Evolutionary conservation across 2,797 vertebrate species (phyloP), one percentile per base, ranked within the genome.

Genomic region (Chanos chanos): DNA sequence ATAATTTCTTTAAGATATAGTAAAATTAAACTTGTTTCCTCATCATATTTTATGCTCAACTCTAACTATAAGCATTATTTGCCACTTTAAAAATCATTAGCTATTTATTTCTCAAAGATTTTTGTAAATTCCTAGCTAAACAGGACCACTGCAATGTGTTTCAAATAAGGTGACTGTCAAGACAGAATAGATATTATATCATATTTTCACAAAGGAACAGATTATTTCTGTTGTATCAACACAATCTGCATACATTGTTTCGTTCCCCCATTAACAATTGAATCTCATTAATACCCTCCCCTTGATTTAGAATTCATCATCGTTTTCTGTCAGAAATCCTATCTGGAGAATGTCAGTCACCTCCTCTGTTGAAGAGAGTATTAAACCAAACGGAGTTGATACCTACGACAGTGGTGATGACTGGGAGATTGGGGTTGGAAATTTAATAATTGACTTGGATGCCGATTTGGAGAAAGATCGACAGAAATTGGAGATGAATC

Each of bases 401-500:
- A 88, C 87, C 77, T 91, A 93, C 0, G 91, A 92, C 86, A 92
- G 92, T 86, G 91, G 89, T 27, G 90, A 93, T 93, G 92, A 94
- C 72, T 92, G 91, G 90, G 90, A 93, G 85, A 92, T 92, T 1
- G 91, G 92, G 74, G 90, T 92, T 78, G 92, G 92, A 64, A 90
- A 93, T 93, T 85, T 92, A 88, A 94, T 92, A 76, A 94, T 93
- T 1, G 94, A 96, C 91, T 82, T 94, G 91, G 94, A 95, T 75
- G 94, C 93, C 58, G 95, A 96, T 92, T 86, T 93, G 89, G 90
- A 94, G 73, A 93, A 91, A 77, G 94, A 96, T 88, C 93, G 92
- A 91, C 93, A 92, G 81, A 92, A 93, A 89, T 86, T 89, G 81
- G 92, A 94, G 86, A 96, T 95, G 94, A 94, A 88, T 89, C 94